phyloP scores from a whole-genome alignment of 2,113 vertebrate species.

The Rissa tridactyla region DNA sequence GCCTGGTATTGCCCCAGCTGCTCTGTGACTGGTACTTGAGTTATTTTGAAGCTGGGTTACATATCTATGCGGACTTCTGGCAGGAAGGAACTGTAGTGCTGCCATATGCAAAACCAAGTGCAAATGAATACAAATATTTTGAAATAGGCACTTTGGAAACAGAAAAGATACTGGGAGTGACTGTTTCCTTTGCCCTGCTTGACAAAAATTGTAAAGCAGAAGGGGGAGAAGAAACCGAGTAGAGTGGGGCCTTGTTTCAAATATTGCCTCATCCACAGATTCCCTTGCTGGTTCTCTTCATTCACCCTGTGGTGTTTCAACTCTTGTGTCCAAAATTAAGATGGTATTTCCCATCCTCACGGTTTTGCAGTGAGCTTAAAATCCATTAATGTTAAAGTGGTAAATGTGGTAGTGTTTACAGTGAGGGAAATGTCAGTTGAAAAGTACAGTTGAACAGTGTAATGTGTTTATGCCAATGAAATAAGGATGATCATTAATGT shows the following conservation, averaged over 20 bases:
- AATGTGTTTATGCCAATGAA: background rate
- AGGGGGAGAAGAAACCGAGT: background rate
- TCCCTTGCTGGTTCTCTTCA: background rate
- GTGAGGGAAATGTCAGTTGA: background rate
- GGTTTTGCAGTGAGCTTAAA: background rate
- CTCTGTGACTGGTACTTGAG: background rate
- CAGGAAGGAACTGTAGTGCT: background rate
- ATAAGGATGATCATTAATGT: background rate
- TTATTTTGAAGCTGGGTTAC: background rate
- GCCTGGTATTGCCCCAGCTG: background rate
- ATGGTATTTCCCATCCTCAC: background rate
- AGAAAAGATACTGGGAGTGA: background rate
- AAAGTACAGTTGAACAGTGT: background rate
- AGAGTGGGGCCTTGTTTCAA: background rate
- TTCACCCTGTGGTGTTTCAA: background rate
- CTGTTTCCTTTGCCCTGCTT: background rate
- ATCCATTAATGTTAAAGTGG: background rate
- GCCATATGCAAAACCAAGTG: background rate
- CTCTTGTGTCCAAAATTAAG: background rate
- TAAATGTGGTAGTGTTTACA: background rate
- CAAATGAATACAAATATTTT: background rate
- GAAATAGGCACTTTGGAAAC: background rate
- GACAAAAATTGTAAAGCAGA: background rate
- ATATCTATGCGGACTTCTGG: background rate
- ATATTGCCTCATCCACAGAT: background rate